These are phyloP conservation scores for Protophormia terraenovae DNA, from an alignment of 2,888 invertebrate species.

Conservation along the genomic window DNA sequence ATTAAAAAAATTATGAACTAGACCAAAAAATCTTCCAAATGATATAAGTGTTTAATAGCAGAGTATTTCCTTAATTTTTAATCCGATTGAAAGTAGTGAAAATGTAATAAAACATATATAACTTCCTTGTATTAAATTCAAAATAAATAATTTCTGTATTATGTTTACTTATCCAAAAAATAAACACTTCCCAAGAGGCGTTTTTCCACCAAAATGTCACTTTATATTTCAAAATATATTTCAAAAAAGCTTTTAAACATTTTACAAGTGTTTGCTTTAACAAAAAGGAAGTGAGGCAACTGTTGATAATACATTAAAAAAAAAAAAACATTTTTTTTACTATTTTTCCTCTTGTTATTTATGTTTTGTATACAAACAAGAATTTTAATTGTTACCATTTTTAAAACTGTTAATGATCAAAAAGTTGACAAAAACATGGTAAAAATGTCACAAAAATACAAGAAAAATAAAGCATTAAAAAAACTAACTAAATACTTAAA, in stretches of 20 bases:
- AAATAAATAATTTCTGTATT: too few relatives aligned
- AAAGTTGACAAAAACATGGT: slow-evolving; percentile 27
- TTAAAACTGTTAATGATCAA: slow-evolving; percentile 37
- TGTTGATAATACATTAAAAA: neutral
- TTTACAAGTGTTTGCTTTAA: neutral
- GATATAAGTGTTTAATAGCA: too few relatives aligned
- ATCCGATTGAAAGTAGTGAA: too few relatives aligned
- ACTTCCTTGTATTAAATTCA: too few relatives aligned
- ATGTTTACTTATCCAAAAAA: neutral
- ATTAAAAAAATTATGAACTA: too few relatives aligned
- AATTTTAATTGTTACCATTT: slow-evolving; percentile 63
- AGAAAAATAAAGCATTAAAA: slow-evolving; percentile 63
- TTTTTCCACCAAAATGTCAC: neutral
- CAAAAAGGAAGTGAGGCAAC: slow-evolving; percentile 8
- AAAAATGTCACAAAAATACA: slow-evolving; percentile 61
- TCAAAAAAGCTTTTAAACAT: neutral
- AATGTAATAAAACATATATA: too few relatives aligned
- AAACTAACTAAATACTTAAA: neutral
- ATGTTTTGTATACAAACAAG: neutral
- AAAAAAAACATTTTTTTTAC: neutral
- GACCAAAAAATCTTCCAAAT: too few relatives aligned
- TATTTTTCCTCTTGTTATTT: neutral
- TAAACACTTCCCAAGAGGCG: neutral
- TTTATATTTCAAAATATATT: neutral
- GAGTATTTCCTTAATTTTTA: too few relatives aligned